Evolutionary conservation across 2,113 vertebrate species (phyloP).

Genomic region (Prietella phreatophila): DNA sequence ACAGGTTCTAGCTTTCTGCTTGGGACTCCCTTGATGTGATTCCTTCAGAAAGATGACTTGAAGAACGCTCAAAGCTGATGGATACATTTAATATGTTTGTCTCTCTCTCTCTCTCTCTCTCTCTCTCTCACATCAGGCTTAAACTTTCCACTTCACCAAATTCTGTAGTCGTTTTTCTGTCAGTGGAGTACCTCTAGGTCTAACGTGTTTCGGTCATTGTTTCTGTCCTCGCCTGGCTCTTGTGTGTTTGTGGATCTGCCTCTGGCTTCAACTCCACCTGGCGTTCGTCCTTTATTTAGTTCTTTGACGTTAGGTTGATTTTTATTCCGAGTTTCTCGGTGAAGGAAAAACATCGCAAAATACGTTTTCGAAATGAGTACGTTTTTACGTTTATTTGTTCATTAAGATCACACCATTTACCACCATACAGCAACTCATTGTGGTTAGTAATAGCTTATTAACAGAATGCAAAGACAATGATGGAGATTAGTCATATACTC

Average conservation of each 20-base stretch:
- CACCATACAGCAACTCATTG: background rate
- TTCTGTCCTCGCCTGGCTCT: background rate
- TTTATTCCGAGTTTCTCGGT: background rate
- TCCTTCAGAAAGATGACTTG: background rate
- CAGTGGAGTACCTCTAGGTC: no score
- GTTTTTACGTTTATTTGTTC: no score
- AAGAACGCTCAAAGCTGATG: background rate
- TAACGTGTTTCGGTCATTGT: background rate
- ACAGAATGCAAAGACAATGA: background rate
- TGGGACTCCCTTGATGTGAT: background rate
- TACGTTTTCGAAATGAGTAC: no score
- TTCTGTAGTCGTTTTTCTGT: no score
- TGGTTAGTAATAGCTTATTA: background rate
- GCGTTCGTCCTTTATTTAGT: background rate
- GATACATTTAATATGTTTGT: background rate
- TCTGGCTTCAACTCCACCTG: background rate
- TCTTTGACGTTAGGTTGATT: background rate
- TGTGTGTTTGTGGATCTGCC: background rate
- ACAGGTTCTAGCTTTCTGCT: background rate
- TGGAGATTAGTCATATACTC: background rate
- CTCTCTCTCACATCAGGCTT: no score
- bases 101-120: no score
- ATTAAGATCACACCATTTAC: no score
- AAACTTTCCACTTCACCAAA: no score
- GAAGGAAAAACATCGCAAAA: background rate